Conservation (phyloP, 2,888 invertebrate genomes). For the Caenorhabditis angaria region DNA sequence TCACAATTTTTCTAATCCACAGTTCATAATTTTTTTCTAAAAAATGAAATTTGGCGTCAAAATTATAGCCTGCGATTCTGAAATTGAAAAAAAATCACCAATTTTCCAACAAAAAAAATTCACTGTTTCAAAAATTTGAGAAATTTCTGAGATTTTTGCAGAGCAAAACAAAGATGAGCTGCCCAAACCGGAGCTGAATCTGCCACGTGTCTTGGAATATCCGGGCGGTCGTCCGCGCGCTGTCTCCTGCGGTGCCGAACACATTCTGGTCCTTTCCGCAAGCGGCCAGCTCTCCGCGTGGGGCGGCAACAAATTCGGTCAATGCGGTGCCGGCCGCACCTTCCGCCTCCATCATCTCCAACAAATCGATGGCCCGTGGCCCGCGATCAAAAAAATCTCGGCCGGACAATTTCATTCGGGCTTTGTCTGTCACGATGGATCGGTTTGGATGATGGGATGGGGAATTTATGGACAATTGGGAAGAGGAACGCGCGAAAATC, state of each 20-base stretch:
- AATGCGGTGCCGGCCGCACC: slow-evolving; percentile 66
- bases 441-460: slow-evolving; percentile 67
- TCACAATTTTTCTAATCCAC: no score
- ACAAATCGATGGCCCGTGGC: slow-evolving; percentile 57
- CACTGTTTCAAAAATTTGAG: slow-evolving; percentile 19
- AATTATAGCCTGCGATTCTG: no score
- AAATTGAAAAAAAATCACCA: no score
- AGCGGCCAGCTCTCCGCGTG: slow-evolving; percentile 58
- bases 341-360: slow-evolving; percentile 40
- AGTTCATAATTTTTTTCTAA: no score
- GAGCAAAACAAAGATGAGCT: neutral
- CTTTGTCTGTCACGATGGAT: slow-evolving; percentile 52
- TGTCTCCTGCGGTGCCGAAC: slow-evolving; percentile 65
- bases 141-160: neutral
- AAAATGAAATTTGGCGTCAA: no score
- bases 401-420: slow-evolving; percentile 68
- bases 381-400: slow-evolving; percentile 47
- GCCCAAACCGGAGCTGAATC: slow-evolving; percentile 19
- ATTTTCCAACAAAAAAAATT: no score
- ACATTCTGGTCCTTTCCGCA: slow-evolving; percentile 57
- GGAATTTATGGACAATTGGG: slow-evolving; percentile 66
- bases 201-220: slow-evolving; percentile 29
- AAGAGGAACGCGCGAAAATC: slow-evolving; percentile 28
- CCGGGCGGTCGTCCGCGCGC: slow-evolving; percentile 48
- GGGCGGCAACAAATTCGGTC: slow-evolving; percentile 66